Conservation (phyloP, 2,797 vertebrate species). For the Halcyon badia region DNA sequence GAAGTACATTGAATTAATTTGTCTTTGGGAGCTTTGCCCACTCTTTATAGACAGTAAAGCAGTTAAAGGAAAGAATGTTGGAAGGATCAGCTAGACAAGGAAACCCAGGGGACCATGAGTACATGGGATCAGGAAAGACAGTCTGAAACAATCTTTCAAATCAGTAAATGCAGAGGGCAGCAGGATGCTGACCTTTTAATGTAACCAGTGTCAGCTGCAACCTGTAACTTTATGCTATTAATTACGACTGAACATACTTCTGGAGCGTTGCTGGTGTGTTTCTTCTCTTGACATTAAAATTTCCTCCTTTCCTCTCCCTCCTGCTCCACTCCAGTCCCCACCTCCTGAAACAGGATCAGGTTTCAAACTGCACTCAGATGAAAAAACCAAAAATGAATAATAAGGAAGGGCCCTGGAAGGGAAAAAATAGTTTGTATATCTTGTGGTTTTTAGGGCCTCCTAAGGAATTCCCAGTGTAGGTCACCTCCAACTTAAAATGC, state of each 20-base stretch:
- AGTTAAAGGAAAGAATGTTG: conserved; percentile 39
- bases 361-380: conserved; percentile 57
- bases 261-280: background rate
- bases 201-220: conserved; percentile 53
- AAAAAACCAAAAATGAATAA: background rate
- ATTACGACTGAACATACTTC: conserved; percentile 46
- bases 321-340: background rate
- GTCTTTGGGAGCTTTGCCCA: background rate
- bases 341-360: conserved; percentile 15
- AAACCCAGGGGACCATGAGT: background rate
- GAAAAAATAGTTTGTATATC: conserved; percentile 8
- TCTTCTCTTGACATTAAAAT: conserved; percentile 42
- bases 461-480: background rate
- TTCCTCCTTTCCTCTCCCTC: conserved; percentile 19
- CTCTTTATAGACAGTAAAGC: background rate
- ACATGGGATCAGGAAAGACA: background rate
- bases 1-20: conserved; percentile 20
- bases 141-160: conserved; percentile 31
- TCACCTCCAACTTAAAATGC: background rate
- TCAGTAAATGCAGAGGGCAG: conserved; percentile 52
- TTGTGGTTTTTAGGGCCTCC: conserved; percentile 19
- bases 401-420: background rate
- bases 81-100: conserved; percentile 6
- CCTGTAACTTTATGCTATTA: conserved; percentile 68
- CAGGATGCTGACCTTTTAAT: conserved; percentile 53